Conservation (phyloP, 2,888 invertebrate species). For the Aelia acuminata region DNA sequence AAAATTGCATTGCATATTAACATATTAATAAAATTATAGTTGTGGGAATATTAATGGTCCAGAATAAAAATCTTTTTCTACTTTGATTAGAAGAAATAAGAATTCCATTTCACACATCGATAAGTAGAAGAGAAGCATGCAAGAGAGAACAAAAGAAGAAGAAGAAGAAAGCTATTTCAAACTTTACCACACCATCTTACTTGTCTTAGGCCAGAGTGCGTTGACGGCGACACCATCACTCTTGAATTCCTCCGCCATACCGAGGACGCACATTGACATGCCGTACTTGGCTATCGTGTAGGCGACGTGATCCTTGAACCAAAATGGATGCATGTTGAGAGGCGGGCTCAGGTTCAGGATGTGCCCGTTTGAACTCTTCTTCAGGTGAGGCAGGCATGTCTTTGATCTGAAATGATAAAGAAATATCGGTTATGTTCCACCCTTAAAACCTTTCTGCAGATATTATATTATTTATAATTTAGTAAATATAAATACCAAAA, state of each 20-base stretch:
- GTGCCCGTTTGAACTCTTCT: conserved; percentile 91
- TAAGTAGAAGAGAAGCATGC: not conserved
- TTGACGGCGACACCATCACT: conserved; percentile 90
- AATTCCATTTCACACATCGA: too few relatives aligned
- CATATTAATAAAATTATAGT: too few relatives aligned
- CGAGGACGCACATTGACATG: conserved; percentile 98
- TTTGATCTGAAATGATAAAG: conserved; percentile 79
- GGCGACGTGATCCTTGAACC: conserved; percentile 94
- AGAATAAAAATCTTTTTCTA: not conserved
- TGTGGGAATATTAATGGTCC: too few relatives aligned
- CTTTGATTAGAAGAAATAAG: not conserved
- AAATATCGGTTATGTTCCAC: not conserved
- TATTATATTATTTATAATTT: too few relatives aligned
- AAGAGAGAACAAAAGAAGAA: not conserved
- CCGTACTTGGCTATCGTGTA: conserved; percentile 99
- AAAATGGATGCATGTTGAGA: conserved; percentile 86
- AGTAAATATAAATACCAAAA: too few relatives aligned
- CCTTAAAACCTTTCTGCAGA: too few relatives aligned
- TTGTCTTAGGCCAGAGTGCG: conserved; percentile 95
- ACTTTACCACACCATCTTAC: conserved; percentile 70
- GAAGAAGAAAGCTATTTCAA: not conserved
- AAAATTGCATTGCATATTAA: too few relatives aligned
- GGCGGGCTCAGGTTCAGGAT: conserved; percentile 97
- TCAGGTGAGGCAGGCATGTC: conserved; percentile 87
- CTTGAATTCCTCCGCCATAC: conserved; percentile 95